These are phyloP conservation scores for Tenodera sinensis DNA, from an alignment of 2,888 invertebrate genomes.

Conservation along the genomic window DNA sequence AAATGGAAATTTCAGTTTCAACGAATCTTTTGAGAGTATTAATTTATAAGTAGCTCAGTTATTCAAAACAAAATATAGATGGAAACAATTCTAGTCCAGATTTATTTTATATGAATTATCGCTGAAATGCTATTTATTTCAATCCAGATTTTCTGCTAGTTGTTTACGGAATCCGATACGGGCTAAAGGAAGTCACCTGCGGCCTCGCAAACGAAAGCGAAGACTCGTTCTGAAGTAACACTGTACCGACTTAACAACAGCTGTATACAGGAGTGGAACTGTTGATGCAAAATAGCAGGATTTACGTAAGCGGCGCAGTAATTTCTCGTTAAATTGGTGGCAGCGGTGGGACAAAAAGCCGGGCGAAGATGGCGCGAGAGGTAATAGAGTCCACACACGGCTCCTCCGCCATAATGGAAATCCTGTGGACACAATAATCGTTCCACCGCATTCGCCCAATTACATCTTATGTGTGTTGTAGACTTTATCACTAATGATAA, in stretches of 20 bases:
- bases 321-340: not conserved
- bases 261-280: not conserved
- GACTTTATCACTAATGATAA: conserved; percentile 14
- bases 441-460: conserved; percentile 5
- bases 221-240: too few species aligned
- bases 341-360: not conserved
- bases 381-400: not conserved
- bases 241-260: not conserved
- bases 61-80: too few species aligned
- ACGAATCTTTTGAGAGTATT: too few species aligned
- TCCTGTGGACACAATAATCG: conserved; percentile 11
- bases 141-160: too few species aligned
- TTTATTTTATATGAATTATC: too few species aligned
- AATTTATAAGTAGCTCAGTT: too few species aligned
- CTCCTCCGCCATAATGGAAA: not conserved
- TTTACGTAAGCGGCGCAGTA: not conserved
- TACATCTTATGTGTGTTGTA: conserved; percentile 12
- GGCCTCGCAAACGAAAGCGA: too few species aligned
- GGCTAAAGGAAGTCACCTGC: too few species aligned
- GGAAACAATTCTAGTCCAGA: too few species aligned
- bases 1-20: too few species aligned
- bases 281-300: not conserved
- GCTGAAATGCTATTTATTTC: too few species aligned
- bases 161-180: too few species aligned
- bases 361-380: not conserved